Percentiles rank a stretch among this genome's conserved stretches.
Conservation (phyloP, 2,888 invertebrate species). For the Sarcophaga subvicina region DNA sequence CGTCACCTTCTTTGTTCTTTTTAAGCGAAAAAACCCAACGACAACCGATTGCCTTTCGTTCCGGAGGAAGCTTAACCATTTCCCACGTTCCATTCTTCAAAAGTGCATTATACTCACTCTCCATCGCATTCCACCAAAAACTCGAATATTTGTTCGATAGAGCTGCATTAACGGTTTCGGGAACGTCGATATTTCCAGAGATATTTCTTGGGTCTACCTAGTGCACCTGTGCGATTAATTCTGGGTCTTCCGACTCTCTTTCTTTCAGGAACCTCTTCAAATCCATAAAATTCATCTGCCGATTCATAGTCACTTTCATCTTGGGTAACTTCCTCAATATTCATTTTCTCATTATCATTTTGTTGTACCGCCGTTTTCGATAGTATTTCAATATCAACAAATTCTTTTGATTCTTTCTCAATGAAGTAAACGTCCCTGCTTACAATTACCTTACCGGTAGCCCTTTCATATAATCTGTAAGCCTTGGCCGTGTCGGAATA, state of each 20-base stretch:
- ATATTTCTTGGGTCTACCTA: constrained; percentile 38
- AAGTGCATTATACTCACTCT: no score
- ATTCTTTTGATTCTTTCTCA: not conserved
- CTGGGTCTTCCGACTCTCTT: constrained; percentile 27
- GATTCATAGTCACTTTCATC: no score
- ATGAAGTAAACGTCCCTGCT: constrained; percentile 49
- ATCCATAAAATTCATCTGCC: no score
- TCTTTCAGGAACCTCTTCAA: not conserved
- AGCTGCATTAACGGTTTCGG: constrained; percentile 26
- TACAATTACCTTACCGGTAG: constrained; percentile 23
- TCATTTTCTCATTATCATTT: constrained; percentile 11
- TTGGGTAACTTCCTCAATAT: not conserved
- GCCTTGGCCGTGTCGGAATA: constrained; percentile 39
- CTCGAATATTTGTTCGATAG: no score
- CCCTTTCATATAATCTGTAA: constrained; percentile 37
- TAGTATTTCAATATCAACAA: constrained; percentile 7
- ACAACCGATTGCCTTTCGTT: constrained; percentile 50
- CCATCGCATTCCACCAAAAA: no score
- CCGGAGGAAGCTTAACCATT: constrained; percentile 50
- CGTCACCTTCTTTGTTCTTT: constrained; percentile 46
- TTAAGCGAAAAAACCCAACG: constrained; percentile 65
- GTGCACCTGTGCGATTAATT: constrained; percentile 20
- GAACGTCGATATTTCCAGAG: constrained; percentile 17
- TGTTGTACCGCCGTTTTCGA: constrained; percentile 1
- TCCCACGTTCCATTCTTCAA: not conserved